phyloP scores from a whole-genome alignment of 2,797 vertebrate species.

The Myotis vivesi region DNA sequence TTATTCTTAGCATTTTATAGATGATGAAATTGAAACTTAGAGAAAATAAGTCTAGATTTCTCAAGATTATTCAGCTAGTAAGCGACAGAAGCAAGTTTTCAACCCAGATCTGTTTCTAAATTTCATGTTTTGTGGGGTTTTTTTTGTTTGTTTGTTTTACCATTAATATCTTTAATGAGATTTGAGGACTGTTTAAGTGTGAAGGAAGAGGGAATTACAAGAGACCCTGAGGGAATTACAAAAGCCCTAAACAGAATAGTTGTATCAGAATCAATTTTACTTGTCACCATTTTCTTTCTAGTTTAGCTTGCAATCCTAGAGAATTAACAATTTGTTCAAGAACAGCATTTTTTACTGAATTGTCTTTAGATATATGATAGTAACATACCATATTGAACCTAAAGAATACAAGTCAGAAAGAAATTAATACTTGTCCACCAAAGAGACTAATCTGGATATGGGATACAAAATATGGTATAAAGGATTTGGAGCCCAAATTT shows the following conservation, averaged over 20 bases:
- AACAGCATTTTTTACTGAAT: conserved; percentile 7
- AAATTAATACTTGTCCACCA: background rate
- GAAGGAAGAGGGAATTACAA: background rate
- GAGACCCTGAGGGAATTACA: too few species aligned
- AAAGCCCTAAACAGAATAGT: background rate
- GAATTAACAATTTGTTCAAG: background rate
- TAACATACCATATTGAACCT: background rate
- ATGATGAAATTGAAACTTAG: conserved; percentile 12
- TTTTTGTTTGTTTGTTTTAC: background rate
- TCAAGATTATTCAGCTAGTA: conserved; percentile 5
- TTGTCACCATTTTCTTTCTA: background rate
- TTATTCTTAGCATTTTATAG: background rate
- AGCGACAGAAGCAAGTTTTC: background rate
- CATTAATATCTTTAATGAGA: background rate
- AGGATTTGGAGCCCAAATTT: background rate
- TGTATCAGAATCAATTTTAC: background rate
- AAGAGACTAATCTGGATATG: background rate
- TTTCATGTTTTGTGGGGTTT: background rate
- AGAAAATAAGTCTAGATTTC: background rate
- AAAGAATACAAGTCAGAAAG: background rate
- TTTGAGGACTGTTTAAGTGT: background rate
- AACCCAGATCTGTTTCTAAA: background rate
- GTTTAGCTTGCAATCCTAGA: background rate
- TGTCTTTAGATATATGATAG: background rate
- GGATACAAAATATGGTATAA: background rate